These are phyloP conservation scores for Coranthus polyacanthus DNA, from an alignment of 2,797 vertebrate species.

Conservation along the genomic window DNA sequence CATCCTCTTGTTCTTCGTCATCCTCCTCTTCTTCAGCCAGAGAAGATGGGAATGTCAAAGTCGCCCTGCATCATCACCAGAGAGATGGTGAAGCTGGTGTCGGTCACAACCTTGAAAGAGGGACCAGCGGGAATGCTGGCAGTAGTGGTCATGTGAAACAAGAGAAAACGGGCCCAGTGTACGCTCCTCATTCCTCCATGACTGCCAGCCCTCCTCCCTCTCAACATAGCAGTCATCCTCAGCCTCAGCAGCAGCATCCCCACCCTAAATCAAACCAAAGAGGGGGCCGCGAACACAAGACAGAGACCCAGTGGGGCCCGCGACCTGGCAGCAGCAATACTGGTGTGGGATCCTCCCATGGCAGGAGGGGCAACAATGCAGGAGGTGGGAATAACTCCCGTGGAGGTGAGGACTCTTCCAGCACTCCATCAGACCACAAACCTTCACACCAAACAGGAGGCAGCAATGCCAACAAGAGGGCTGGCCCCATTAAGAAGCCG, in stretches of 20 bases:
- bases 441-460: conserved; percentile 74
- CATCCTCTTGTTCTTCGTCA: conserved; percentile 86
- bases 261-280: conserved; percentile 85
- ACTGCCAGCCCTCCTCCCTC: conserved; percentile 64
- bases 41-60: conserved; percentile 82
- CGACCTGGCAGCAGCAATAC: conserved; percentile 87
- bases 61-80: conserved; percentile 75
- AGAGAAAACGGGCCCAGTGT: conserved; percentile 76
- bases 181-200: conserved; percentile 71
- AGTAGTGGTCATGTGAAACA: conserved; percentile 72
- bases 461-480: conserved; percentile 82
- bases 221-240: conserved; percentile 74
- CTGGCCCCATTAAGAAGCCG: conserved; percentile 93
- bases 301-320: conserved; percentile 95
- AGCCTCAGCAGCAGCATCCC: conserved; percentile 76
- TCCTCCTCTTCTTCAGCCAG: conserved; percentile 84
- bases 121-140: conserved; percentile 40
- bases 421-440: conserved; percentile 78
- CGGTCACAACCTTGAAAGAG: conserved; percentile 65
- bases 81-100: conserved; percentile 71
- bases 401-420: conserved; percentile 79
- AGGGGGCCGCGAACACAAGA: conserved; percentile 90
- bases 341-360: conserved; percentile 76
- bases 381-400: conserved; percentile 81
- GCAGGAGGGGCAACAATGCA: conserved; percentile 79